Evolutionary conservation across 2,797 vertebrate species (phyloP), one percentile per base, ranked within the genome.

Genomic region (Schizothorax lantsangensis): DNA sequence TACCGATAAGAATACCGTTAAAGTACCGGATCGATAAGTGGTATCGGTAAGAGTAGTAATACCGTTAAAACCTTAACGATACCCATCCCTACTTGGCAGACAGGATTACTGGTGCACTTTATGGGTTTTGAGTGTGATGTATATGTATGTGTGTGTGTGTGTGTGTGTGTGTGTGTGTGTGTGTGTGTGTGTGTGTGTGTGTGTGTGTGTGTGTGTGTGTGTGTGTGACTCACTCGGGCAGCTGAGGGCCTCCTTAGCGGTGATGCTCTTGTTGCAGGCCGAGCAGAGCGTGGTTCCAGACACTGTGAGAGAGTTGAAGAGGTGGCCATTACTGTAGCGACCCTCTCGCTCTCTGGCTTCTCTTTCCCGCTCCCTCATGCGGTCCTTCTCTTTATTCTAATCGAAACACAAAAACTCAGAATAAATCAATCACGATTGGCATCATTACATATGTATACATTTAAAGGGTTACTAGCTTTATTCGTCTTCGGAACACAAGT

Each of bases 241-340:
- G 91, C 95, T 94, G 19, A 96, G 94, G 0, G 96, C 96, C 40
- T 96, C 96, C 90, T 96, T 96, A 90, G 95, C 95, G 0, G 95
- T 96, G 93, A 96, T 99, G 95, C 97, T 98, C 90, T 97, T 95
- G 94, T 96, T 98, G 88, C 98, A 98, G 90, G 97, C 96, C 0
- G 96, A 98, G 91, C 98, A 99, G 85, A 98, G 96, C 0, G 97
- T 99, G 89, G 97, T 98, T 88, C 97, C 97, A 0, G 97, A 98
- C 11, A 99, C 97, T 0, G 96, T 97, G 88, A 98, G 96, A 88
- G 97, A 97, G 92, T 96, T 99, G 93, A 98, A 98, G 79, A 98
- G 96, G 90, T 99, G 97, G 3, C 98, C 98, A 0, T 98, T 98
- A 84, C 95, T 97, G 52, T 95, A 96, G 8, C 97, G 93, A 0